Base-by-base conservation (phyloP, 2,113 vertebrate species). In the Ctenodactylus gundi region DNA sequence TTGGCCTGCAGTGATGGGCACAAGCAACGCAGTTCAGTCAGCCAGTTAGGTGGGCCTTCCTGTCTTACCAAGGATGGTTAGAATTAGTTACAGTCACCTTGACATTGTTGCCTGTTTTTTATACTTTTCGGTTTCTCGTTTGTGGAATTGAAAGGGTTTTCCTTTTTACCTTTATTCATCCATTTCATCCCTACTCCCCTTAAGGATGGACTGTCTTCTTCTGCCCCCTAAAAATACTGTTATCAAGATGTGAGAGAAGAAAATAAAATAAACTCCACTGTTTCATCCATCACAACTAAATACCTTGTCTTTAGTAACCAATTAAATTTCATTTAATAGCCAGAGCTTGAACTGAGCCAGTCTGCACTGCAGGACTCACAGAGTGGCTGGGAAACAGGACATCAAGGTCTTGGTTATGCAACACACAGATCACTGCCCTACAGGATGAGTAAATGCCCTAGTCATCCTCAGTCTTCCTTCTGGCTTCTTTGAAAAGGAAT, bases 201-300 rank as follows among this genome's bases (percentile, higher is more conserved):
- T 93, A 39, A 84, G 68, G 77, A 78, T 39, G 41, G 27, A 88
- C 82, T 80, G 80, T 94, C 77, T 85, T 55, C 60, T 78, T 65
- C 58, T 39, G 67, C 75, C 93, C 73, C 86, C 55, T 51, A 58
- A 70, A 65, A 87, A 65, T 49, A 20, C 60, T 82, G 85, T 87
- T 75, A 36, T 89, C n/a, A 70, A 70, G 57, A 87, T 51, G 36
- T 58, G 21, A 94, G 88, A 58, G 46, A 51, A 80, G 77, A 85
- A 88, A 94, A 86, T 68, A 73, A 94, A 96, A 58, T 20, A 77
- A 88, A 46, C 12, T 8, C 0, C 12, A 83, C 77, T 95, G 51
- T 82, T 95, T 85, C 88, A 90, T 31, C 53, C 81, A 95, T 88
- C 70, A 76, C 14, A 17, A 80, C 64, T 90, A 41, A 89, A 86